Conservation (phyloP, 30 jellyfish, hydroid and myxozoan species). For the Aurelia sp. region DNA sequence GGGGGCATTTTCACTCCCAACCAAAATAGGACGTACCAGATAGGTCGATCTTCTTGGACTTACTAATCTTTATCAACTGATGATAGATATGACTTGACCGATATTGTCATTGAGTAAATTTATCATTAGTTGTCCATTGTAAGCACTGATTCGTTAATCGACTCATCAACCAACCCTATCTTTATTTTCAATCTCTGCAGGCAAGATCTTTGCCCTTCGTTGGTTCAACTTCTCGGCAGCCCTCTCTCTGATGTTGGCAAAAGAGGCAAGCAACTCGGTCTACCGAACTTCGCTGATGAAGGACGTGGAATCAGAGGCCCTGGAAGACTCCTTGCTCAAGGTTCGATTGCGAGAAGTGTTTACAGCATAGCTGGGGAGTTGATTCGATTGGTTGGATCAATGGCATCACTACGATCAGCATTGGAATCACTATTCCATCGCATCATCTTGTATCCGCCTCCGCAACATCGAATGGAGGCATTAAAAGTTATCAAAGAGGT, state of each 20-base stretch:
- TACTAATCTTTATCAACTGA: too few species aligned
- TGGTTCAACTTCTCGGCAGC: constrained; percentile 83
- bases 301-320: constrained; percentile 83
- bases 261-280: constrained; percentile 68
- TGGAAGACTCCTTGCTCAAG: constrained; percentile 47
- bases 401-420: constrained; percentile 85
- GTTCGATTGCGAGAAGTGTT: constrained; percentile 67
- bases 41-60: too few species aligned
- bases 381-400: constrained; percentile 88
- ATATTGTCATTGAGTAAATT: too few species aligned
- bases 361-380: constrained; percentile 86
- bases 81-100: too few species aligned
- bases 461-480: constrained; percentile 95
- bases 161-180: too few species aligned
- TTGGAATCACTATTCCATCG: constrained; percentile 93
- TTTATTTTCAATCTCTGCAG: constrained; percentile 10
- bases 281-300: constrained; percentile 59
- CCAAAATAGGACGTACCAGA: too few species aligned
- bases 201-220: constrained; percentile 96
- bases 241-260: constrained; percentile 81
- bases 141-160: too few species aligned
- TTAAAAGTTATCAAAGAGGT: constrained; percentile 92
- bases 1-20: too few species aligned
- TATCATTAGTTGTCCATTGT: too few species aligned
- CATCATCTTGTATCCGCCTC: constrained; percentile 88